Percentiles rank a stretch among this genome's conserved stretches.
Conservation (phyloP, 2,888 invertebrate genomes). For the Saturnia japonica region DNA sequence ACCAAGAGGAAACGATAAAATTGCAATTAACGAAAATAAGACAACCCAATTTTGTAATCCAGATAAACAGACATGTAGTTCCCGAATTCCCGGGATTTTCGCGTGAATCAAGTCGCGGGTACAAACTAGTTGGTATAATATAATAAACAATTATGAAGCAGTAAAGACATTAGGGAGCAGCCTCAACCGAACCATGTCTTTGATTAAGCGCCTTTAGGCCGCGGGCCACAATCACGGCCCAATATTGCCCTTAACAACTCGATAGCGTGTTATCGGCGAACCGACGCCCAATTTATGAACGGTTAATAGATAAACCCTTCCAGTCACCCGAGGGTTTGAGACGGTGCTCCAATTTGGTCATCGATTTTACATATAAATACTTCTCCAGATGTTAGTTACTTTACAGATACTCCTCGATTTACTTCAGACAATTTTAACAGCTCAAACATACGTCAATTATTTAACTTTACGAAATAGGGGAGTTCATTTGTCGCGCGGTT, state of each 20-base stretch:
- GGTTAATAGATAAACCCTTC: constrained; percentile 69
- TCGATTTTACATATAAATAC: background rate
- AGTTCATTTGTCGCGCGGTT: too few species aligned
- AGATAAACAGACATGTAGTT: background rate
- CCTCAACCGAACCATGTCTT: constrained; percentile 29
- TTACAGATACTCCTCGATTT: too few species aligned
- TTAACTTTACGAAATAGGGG: too few species aligned
- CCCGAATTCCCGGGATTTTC: background rate
- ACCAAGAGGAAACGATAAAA: background rate
- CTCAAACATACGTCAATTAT: too few species aligned
- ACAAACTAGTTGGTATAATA: background rate
- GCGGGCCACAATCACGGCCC: constrained; percentile 66
- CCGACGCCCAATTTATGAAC: constrained; percentile 68
- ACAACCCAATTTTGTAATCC: background rate
- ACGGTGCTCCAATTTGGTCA: background rate
- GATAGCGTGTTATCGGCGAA: constrained; percentile 74
- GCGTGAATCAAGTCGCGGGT: background rate
- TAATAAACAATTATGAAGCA: constrained; percentile 10
- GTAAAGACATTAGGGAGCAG: constrained; percentile 41
- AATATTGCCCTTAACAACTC: constrained; percentile 72
- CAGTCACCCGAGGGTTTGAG: constrained; percentile 28
- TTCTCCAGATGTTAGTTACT: background rate
- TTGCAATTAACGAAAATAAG: background rate
- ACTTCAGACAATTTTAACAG: too few species aligned
- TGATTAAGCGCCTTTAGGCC: constrained; percentile 60